These are phyloP conservation scores for Penaeus japonicus DNA, from an alignment of 1,140 invertebrate genomes.

Conservation along the genomic window DNA sequence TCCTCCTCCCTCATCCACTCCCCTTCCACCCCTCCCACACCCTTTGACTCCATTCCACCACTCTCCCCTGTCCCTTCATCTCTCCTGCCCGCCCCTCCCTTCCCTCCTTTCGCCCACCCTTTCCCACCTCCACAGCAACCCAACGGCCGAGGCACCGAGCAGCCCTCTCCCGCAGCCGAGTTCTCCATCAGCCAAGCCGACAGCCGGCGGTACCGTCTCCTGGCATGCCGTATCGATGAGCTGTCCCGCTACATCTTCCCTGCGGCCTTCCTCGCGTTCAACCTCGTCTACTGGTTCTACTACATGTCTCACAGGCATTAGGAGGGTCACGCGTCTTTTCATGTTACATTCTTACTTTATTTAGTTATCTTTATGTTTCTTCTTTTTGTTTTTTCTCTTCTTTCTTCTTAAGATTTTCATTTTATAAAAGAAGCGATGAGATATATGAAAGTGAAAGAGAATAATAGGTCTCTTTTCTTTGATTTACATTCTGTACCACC, in stretches of 20 bases:
- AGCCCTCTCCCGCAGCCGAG: neutral
- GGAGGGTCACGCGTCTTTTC: too few relatives aligned
- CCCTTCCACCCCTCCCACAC: neutral
- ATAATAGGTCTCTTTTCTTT: too few relatives aligned
- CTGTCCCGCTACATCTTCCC: conserved; percentile 53
- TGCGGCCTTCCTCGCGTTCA: conserved; percentile 58
- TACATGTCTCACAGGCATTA: conserved; percentile 55
- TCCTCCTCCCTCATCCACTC: neutral
- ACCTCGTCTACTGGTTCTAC: conserved; percentile 56
- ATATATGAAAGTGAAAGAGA: too few relatives aligned
- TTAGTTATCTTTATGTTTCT: neutral
- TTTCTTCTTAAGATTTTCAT: neutral
- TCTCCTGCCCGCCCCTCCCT: neutral
- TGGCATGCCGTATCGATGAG: conserved; percentile 49
- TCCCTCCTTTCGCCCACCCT: neutral
- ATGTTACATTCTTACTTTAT: neutral
- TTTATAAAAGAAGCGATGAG: neutral
- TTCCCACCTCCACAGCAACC: neutral
- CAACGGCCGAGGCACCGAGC: neutral
- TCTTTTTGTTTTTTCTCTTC: neutral
- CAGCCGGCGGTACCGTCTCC: conserved; percentile 33
- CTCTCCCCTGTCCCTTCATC: neutral
- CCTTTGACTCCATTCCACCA: neutral
- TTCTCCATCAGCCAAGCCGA: conserved; percentile 47
- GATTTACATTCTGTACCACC: too few relatives aligned